Conservation (phyloP, 2,888 invertebrate genomes). For the Drosophila testacea region DNA sequence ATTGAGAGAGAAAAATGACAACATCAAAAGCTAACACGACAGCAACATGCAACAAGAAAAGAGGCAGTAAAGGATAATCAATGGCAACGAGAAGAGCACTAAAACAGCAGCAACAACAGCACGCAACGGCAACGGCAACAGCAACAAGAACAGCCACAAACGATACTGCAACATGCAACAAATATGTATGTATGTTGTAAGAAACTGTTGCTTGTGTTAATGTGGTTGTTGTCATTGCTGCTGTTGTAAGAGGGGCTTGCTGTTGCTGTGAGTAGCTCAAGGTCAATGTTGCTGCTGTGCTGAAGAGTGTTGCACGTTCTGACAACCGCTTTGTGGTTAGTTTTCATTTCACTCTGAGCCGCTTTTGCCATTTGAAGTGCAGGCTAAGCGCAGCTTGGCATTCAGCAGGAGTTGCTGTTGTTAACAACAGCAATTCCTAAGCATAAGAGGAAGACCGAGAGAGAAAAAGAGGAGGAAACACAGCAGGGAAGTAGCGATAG, state of each 20-base stretch:
- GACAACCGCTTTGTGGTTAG: conserved; percentile 36
- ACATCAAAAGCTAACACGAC: conserved; percentile 28
- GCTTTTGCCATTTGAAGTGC: conserved; percentile 47
- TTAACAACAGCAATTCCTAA: neutral
- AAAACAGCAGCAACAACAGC: conserved; percentile 19
- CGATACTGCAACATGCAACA: conserved; percentile 19
- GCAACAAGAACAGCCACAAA: conserved; percentile 15
- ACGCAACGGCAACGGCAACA: conserved; percentile 20
- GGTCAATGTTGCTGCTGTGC: conserved; percentile 14
- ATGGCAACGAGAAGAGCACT: conserved; percentile 16
- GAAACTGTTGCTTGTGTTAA: conserved; percentile 36
- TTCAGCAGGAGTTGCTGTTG: conserved; percentile 17
- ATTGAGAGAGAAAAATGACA: conserved; percentile 17
- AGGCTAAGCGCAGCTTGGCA: conserved; percentile 42
- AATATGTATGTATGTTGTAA: conserved; percentile 18
- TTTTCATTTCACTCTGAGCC: conserved; percentile 44
- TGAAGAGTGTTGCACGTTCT: conserved; percentile 12
- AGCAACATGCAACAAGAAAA: conserved; percentile 22
- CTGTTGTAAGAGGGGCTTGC: conserved; percentile 3
- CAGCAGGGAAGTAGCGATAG: conserved; percentile 21
- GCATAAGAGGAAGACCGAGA: neutral
- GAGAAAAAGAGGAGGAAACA: neutral
- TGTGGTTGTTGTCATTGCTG: conserved; percentile 15
- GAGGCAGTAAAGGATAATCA: conserved; percentile 24
- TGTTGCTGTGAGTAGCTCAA: conserved; percentile 11